Evolutionary conservation across 2,113 vertebrate genomes (phyloP), one percentile per base, ranked within the genome.

Genomic region (Micromys minutus): DNA sequence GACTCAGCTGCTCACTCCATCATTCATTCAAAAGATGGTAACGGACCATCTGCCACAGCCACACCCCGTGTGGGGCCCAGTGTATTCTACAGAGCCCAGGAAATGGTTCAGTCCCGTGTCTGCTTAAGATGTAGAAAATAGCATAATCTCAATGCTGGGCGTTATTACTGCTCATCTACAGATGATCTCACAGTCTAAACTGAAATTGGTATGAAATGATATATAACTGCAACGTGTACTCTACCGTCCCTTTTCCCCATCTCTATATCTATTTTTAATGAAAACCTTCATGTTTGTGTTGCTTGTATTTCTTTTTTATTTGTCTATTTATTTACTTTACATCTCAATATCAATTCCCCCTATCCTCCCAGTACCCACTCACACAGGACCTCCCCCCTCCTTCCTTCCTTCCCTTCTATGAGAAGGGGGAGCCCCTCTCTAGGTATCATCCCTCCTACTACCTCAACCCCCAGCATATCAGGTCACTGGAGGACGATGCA

Each of bases 131-230:
- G 7, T 65, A 36, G 84, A 93, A 90, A 87, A 71, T 47, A 75
- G 71, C 3, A 36, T 7, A 19, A 75, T 39, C 36, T 90, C 74
- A 57, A 26, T 76, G 80, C 50, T 90, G 15, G 59, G 16, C 19
- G 6, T 24, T 69, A 80, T 52, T 89, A 71, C 76, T 69, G 29
- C 45, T 86, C 47, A 31, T 26, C 22, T 15, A n/a, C 12, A 81
- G 36, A 63, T 39, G 71, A 19, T 71, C 65, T 67, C 45, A 39
- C 13, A 2, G 6, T 26, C 69, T 59, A 84, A 87, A 87, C 36
- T 57, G 72, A 94, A 90, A 63, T 36, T 74, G 24, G 17, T 50
- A 80, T 47, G 74, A 85, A 96, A 26, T 83, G 15, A 84, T 71
- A 15, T 79, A 3, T 42, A 42, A 87, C n/a, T 39, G 17, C 50